phyloP scores from a whole-genome alignment of 2,113 vertebrate species.

The Baryphthengus martii region DNA sequence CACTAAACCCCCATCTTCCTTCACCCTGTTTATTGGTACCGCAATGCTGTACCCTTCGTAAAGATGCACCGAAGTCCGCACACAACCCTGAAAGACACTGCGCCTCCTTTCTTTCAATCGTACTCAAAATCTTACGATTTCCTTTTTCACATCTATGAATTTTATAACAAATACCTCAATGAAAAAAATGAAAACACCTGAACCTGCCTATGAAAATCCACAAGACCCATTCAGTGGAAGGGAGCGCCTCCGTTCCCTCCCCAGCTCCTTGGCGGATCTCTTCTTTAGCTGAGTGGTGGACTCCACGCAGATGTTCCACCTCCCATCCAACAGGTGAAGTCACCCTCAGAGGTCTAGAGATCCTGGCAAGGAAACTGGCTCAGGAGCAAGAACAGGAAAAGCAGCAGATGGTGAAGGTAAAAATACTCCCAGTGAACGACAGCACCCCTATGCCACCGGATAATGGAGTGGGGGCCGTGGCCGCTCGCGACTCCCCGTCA shows the following conservation, averaged over 20 bases:
- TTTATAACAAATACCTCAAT: background rate
- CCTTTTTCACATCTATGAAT: background rate
- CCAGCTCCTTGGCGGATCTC: background rate
- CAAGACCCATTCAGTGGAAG: background rate
- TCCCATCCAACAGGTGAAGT: conserved; percentile 3
- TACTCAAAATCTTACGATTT: background rate
- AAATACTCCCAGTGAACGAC: conserved; percentile 37
- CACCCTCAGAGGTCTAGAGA: background rate
- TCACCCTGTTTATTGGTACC: background rate
- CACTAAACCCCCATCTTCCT: background rate
- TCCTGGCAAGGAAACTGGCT: conserved; percentile 33
- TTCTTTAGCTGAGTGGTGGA: background rate
- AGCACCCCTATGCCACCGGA: conserved; percentile 11
- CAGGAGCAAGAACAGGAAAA: background rate
- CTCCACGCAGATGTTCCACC: background rate
- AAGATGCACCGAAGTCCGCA: background rate
- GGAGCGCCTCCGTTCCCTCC: accelerated
- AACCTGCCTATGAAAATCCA: background rate
- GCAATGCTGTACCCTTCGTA: background rate
- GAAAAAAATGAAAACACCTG: background rate
- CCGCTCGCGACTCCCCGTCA: background rate
- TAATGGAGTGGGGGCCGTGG: background rate
- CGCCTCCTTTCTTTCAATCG: background rate
- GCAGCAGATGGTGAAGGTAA: conserved; percentile 62
- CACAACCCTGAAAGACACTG: accelerated